Percentiles rank a stretch among this genome's conserved stretches.
Conservation (phyloP, 2,113 vertebrate species). For the Rhynchomys soricoides region DNA sequence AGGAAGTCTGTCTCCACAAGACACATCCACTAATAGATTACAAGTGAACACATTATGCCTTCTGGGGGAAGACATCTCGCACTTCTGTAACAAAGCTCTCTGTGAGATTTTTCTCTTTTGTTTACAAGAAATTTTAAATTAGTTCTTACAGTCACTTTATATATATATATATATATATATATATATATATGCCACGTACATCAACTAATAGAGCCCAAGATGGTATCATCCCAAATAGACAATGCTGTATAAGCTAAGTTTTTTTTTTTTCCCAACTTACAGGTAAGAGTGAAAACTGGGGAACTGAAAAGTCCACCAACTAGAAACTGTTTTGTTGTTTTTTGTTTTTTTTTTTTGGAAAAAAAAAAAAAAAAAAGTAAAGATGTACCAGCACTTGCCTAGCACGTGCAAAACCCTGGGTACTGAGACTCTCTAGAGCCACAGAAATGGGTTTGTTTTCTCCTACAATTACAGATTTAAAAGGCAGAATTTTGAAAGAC, state of each 20-base stretch:
- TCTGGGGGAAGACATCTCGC: neutral
- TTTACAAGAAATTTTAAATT: neutral
- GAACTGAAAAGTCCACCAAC: neutral
- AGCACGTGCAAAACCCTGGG: neutral
- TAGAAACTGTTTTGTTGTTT: neutral
- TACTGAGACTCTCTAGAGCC: neutral
- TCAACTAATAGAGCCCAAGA: slow-evolving; percentile 21
- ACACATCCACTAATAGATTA: neutral
- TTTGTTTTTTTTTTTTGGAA: too few relatives aligned
- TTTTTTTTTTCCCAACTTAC: neutral
- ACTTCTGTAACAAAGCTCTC: neutral
- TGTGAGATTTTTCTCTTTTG: neutral
- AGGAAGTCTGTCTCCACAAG: slow-evolving; percentile 26
- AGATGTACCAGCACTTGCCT: neutral
- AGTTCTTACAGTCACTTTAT: neutral
- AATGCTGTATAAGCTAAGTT: slow-evolving; percentile 5
- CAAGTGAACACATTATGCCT: neutral
- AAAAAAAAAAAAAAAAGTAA: neutral
- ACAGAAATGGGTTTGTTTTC: neutral
- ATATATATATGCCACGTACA: neutral
- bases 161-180: slow-evolving; percentile 17
- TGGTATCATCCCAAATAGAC: neutral
- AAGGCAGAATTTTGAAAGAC: neutral
- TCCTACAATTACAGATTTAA: neutral
- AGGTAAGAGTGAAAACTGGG: neutral